Conservation (phyloP, 2,888 invertebrate genomes). For the Drosophila anomalata region DNA sequence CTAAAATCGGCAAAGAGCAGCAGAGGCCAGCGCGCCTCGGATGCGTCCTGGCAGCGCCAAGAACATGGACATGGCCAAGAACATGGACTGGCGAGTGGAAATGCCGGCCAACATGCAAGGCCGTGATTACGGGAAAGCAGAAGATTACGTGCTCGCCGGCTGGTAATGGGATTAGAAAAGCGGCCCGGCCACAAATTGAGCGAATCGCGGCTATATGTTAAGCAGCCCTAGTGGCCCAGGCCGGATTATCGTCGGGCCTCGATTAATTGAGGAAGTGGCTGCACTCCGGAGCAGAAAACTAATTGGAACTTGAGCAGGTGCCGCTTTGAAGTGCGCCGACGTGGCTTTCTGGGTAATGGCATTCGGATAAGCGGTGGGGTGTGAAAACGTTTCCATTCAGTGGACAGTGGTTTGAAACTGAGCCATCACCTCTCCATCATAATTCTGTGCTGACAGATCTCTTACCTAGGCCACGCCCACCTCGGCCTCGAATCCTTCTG, state of each 20-base stretch:
- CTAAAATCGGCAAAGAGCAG: background rate
- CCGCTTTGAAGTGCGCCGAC: constrained; percentile 18
- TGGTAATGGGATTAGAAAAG: constrained; percentile 14
- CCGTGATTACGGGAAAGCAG: constrained; percentile 15
- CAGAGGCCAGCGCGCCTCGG: constrained; percentile 17
- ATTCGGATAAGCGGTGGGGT: background rate
- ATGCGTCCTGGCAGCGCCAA: constrained; percentile 9
- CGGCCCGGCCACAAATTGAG: constrained; percentile 8
- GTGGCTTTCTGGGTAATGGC: background rate
- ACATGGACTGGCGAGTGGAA: constrained; percentile 9
- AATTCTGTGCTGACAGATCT: constrained; percentile 27
- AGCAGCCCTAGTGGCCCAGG: background rate
- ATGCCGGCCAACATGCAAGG: constrained; percentile 53
- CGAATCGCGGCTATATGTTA: constrained; percentile 6
- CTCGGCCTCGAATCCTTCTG: constrained; percentile 13
- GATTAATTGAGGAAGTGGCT: constrained; percentile 15
- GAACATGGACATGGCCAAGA: background rate
- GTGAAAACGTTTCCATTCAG: background rate
- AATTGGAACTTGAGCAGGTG: constrained; percentile 15
- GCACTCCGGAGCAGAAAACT: constrained; percentile 17
- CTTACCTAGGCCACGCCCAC: constrained; percentile 20
- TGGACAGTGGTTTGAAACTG: constrained; percentile 1
- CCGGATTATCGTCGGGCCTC: background rate
- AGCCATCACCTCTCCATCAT: constrained; percentile 11
- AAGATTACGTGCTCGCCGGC: constrained; percentile 6